Evolutionary conservation across 2,888 invertebrate genomes (phyloP), one percentile per base, ranked within the genome.

Genomic region (Epistrophella euchroma): DNA sequence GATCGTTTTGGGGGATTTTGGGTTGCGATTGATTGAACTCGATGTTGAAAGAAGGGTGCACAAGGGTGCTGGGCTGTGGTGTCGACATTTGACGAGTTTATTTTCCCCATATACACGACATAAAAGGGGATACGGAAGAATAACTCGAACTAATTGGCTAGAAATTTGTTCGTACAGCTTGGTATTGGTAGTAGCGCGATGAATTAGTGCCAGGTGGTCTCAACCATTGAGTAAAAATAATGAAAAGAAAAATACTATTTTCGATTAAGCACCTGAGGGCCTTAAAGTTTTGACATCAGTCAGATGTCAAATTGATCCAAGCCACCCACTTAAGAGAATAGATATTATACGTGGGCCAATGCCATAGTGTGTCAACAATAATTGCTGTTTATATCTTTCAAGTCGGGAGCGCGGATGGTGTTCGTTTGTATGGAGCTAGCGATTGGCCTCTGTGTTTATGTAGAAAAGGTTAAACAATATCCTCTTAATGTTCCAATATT

Each of bases 71-170:
- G 55, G 50, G 40, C 37, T 37, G 50, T 81, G 81, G 82, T 86
- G 85, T 81, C 85, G 85, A 85, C 76, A 73, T 85, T 85, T 85
- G 85, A 85, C 85, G 73, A 81, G 75, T 70, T 47, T 81, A 68
- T 76, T 85, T 75, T 79, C 76, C 68, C 37, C 50, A 68, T 28
- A 19, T 10, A 32, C 9, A 32, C 0, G 9, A 0, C 4, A 9
- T 6, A 37, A 56, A 60, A 19, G 62, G 22, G 80, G 76, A 43
- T 52, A 43, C n/a, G 66, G 11, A 32, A 56, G 47, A 32, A 47
- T 17, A 47, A 47, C 19, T 13, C 15, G 7, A n/a, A 52, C 85
- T 85, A 85, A 85, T 85, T 81, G 85, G 76, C 72, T 81, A 85
- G 72, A 81, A 76, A 76, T 79, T 66, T 45, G 50, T 66, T 72